These are phyloP conservation scores for Halictus ligatus DNA, from an alignment of 2,888 invertebrate species.

Conservation along the genomic window DNA sequence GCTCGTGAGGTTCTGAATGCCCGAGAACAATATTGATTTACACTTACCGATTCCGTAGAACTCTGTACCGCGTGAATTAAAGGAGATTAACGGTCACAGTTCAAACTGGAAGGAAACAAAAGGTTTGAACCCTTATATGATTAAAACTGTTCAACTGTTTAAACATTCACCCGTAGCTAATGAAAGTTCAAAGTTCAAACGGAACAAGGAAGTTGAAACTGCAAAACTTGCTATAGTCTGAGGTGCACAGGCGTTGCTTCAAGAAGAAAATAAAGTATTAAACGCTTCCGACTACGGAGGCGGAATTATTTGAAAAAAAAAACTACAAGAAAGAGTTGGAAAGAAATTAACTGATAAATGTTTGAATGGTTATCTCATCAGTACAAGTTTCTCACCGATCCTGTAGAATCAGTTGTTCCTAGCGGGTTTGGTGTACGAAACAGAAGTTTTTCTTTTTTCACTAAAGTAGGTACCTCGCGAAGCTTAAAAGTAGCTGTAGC, in stretches of 20 bases:
- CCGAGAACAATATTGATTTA: constrained; percentile 7
- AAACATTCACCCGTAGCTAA: not conserved
- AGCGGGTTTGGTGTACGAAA: not conserved
- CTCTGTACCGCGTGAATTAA: not conserved
- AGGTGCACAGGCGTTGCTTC: not conserved
- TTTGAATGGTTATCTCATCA: not conserved
- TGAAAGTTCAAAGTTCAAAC: not conserved
- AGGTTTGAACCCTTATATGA: not conserved
- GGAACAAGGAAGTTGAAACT: not conserved
- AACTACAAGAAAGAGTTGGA: not conserved
- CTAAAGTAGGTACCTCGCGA: not conserved
- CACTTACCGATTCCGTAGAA: not conserved
- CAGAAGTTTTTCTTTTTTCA: not conserved
- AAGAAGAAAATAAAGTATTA: not conserved
- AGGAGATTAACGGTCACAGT: not conserved
- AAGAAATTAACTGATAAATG: not conserved
- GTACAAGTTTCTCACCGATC: not conserved
- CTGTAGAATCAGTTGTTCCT: not conserved
- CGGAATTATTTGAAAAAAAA: not conserved
- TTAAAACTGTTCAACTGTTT: not conserved
- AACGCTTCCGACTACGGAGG: not conserved
- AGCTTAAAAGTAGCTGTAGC: constrained; percentile 3
- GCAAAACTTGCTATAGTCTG: not conserved
- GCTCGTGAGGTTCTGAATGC: constrained; percentile 4
- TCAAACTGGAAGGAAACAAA: not conserved